Conservation (phyloP, 2,797 vertebrate genomes). For the Channa striata region DNA sequence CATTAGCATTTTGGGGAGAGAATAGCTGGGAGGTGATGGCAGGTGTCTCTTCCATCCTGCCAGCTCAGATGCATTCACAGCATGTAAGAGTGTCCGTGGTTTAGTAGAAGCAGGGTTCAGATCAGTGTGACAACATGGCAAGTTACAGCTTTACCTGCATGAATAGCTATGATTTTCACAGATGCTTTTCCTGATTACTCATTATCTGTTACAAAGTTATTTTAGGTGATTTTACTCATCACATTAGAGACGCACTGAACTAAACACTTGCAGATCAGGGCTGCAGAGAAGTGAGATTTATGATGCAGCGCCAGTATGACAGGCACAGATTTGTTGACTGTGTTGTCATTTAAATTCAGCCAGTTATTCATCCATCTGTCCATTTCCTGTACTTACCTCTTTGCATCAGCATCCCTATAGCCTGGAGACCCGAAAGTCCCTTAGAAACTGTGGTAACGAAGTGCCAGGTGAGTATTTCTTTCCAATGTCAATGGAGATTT, state of each 20-base stretch:
- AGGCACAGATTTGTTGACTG: neutral
- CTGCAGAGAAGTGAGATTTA: neutral
- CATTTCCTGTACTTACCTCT: neutral
- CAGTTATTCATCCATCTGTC: neutral
- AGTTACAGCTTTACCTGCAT: neutral
- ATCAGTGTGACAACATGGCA: neutral
- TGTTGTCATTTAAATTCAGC: neutral
- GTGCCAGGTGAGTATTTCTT: too few species aligned
- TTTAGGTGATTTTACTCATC: neutral
- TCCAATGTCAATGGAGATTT: neutral
- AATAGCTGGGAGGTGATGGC: conserved; percentile 45
- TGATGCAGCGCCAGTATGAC: neutral
- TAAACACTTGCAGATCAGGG: too few species aligned
- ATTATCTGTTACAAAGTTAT: neutral
- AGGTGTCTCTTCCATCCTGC: conserved; percentile 42
- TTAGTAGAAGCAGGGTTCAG: neutral
- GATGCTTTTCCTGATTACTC: neutral
- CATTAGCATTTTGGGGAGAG: conserved; percentile 42
- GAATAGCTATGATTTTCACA: neutral
- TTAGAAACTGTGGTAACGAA: neutral
- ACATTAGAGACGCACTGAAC: neutral
- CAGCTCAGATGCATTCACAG: conserved; percentile 11
- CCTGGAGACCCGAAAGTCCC: neutral
- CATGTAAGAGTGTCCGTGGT: neutral
- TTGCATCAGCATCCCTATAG: neutral